phyloP scores from a whole-genome alignment of 2,888 invertebrate species.

The Sarcophaga subvicina region DNA sequence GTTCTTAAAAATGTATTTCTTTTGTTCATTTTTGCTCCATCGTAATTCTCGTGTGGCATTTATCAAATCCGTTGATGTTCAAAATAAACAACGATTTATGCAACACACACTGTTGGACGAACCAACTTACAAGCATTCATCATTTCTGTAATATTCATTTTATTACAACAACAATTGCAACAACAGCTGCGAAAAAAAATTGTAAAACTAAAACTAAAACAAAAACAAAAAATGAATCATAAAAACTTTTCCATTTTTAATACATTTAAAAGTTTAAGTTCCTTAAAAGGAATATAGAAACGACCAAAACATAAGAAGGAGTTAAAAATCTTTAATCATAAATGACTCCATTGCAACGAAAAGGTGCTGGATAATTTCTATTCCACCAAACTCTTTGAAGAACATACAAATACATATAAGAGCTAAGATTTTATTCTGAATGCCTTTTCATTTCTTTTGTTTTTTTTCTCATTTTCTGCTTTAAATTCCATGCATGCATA shows the following conservation, averaged over 20 bases:
- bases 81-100: constrained; percentile 62
- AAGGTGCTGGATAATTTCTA: constrained; percentile 10
- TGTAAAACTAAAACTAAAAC: constrained; percentile 19
- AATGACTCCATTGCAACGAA: background rate
- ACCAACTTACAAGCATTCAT: constrained; percentile 37
- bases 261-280: constrained; percentile 17
- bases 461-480: too few species aligned
- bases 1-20: background rate
- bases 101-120: constrained; percentile 10
- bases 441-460: too few species aligned
- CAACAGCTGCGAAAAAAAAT: constrained; percentile 28
- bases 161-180: constrained; percentile 45
- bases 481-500: too few species aligned
- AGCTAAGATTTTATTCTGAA: background rate
- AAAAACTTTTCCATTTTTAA: constrained; percentile 28
- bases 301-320: constrained; percentile 21
- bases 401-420: background rate
- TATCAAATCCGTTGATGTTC: constrained; percentile 52
- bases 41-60: constrained; percentile 51
- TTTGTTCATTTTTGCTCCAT: constrained; percentile 32
- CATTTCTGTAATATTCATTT: constrained; percentile 60
- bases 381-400: background rate
- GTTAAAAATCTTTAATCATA: constrained; percentile 50
- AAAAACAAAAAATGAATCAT: constrained; percentile 28
- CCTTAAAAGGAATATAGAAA: constrained; percentile 13